Percentiles rank a stretch among this genome's conserved stretches.
Conservation (phyloP, 2,797 vertebrate species). For the Pteronotus mesoamericanus region DNA sequence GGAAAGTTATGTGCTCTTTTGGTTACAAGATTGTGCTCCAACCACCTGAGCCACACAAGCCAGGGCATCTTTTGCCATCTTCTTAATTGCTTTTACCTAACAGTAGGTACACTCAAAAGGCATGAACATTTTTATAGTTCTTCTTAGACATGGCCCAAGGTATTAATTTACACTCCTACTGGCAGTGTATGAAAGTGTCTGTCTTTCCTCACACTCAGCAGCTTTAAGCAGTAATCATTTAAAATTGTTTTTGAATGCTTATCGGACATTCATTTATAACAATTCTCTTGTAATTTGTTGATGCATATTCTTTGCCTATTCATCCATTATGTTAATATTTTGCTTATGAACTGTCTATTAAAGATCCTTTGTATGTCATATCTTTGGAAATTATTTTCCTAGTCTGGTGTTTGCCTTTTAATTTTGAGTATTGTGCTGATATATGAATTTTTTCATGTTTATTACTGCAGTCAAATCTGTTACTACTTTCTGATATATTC, state of each 20-base stretch:
- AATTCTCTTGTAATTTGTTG: not conserved
- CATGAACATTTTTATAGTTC: not conserved
- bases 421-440: not conserved
- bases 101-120: not conserved
- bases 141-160: not conserved
- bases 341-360: not conserved
- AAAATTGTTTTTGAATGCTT: not conserved
- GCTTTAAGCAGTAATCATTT: not conserved
- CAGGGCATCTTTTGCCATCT: not conserved
- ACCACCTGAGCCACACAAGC: not conserved
- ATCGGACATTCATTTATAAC: not conserved
- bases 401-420: not conserved
- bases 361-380: not conserved
- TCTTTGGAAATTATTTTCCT: not conserved
- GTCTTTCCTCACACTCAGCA: not conserved
- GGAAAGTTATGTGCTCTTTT: not conserved
- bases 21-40: not conserved
- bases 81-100: not conserved
- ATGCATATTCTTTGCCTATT: not conserved
- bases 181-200: not conserved
- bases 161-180: not conserved
- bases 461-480: not conserved
- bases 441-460: not conserved
- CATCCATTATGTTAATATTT: not conserved
- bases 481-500: not conserved